Evolutionary conservation across 2,888 invertebrate species (phyloP).

Genomic region (Aethes cnicana): DNA sequence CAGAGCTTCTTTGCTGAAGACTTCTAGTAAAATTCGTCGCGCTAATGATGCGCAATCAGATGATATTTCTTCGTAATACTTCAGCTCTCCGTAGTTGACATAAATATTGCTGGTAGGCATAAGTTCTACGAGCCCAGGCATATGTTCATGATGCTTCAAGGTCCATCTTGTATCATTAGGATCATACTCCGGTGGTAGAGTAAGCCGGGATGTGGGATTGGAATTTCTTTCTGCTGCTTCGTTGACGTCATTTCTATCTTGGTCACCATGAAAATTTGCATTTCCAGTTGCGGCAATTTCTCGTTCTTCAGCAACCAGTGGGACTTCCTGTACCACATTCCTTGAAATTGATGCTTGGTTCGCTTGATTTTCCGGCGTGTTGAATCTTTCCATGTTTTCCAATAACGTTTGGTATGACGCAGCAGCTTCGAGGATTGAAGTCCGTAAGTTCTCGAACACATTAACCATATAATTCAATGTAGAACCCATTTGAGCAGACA

Average conservation of each 20-base stretch:
- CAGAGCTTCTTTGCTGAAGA: constrained; percentile 28
- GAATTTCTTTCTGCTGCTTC: constrained; percentile 5
- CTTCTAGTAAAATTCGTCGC: constrained; percentile 20
- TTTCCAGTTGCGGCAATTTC: neutral
- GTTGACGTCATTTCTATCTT: constrained; percentile 6
- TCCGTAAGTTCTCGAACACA: constrained; percentile 9
- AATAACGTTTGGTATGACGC: constrained; percentile 7
- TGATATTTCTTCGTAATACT: constrained; percentile 21
- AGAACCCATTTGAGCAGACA: constrained; percentile 6
- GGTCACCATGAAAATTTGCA: neutral
- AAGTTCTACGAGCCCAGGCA: constrained; percentile 21
- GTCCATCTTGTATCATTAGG: constrained; percentile 12
- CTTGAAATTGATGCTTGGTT: constrained; percentile 7
- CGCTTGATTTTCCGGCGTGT: constrained; percentile 4
- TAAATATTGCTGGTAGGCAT: constrained; percentile 19
- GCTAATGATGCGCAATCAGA: constrained; percentile 28
- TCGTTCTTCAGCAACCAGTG: constrained; percentile 8
- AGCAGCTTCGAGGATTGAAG: constrained; percentile 5
- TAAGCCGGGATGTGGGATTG: neutral
- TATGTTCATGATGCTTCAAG: constrained; percentile 5
- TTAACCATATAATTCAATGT: constrained; percentile 8
- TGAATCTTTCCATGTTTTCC: constrained; percentile 5
- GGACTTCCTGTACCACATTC: constrained; percentile 4
- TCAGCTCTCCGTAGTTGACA: constrained; percentile 6
- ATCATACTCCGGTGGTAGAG: constrained; percentile 16